Percentiles rank a stretch among this genome's conserved stretches.
phyloP scores from a whole-genome alignment of 2,113 vertebrate genomes.

The Platysternon megacephalum region DNA sequence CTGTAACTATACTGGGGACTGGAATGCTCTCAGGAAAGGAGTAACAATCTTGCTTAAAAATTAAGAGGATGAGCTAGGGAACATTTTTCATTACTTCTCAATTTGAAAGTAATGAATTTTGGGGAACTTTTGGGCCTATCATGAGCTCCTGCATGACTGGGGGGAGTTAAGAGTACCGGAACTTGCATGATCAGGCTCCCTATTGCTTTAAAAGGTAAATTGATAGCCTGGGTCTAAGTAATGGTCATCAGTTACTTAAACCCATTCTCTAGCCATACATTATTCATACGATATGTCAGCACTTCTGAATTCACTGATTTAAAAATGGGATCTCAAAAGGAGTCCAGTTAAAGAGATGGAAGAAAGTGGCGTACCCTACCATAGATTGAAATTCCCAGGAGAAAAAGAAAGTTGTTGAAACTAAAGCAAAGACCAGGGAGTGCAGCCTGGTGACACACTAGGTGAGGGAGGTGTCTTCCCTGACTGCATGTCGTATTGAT shows the following conservation, averaged over 20 bases:
- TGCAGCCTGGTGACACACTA: background rate
- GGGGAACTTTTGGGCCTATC: background rate
- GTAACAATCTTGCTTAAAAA: background rate
- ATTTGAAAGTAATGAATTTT: background rate
- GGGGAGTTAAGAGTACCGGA: background rate
- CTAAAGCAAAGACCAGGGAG: background rate
- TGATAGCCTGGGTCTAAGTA: background rate
- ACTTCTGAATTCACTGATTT: background rate
- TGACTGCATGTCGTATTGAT: slow-evolving; percentile 8
- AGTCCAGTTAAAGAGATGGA: background rate
- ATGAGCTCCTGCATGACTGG: background rate
- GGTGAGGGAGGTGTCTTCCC: background rate
- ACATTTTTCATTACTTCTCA: background rate
- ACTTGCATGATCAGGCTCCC: background rate
- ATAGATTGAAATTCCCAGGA: background rate
- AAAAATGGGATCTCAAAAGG: background rate
- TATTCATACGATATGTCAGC: background rate
- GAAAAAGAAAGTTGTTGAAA: background rate
- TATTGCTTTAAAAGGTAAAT: background rate
- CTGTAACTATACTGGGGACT: background rate
- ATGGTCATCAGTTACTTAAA: background rate
- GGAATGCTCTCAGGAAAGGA: background rate
- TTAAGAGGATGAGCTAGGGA: background rate
- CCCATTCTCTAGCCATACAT: background rate
- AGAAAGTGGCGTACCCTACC: background rate